phyloP scores from a whole-genome alignment of 2,797 vertebrate species.

The Etheostoma perlongum region DNA sequence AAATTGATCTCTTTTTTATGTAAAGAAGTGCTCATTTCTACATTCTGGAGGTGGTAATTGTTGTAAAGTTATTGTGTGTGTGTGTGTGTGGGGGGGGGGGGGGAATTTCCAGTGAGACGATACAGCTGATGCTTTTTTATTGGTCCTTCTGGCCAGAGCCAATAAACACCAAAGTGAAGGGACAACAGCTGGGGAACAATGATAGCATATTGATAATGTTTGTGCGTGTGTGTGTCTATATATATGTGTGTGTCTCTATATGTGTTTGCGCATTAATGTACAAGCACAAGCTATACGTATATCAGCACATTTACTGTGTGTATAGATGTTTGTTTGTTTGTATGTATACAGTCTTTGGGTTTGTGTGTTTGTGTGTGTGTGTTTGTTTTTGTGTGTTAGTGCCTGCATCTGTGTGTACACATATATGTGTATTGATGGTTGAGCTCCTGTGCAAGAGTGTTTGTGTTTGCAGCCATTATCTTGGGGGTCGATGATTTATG shows the following conservation, averaged over 20 bases:
- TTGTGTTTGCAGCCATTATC: constrained; percentile 69
- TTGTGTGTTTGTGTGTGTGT: constrained; percentile 14
- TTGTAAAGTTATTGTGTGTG: constrained; percentile 22
- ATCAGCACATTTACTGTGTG: constrained; percentile 49
- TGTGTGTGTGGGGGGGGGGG: constrained; percentile 4
- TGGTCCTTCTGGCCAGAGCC: constrained; percentile 73
- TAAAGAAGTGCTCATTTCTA: constrained; percentile 18
- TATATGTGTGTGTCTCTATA: background rate
- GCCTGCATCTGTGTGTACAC: background rate
- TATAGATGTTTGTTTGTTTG: constrained; percentile 36
- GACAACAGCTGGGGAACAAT: constrained; percentile 80
- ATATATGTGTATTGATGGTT: constrained; percentile 31
- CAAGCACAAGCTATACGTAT: constrained; percentile 33
- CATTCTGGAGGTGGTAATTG: constrained; percentile 26
- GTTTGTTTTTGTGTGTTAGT: constrained; percentile 2
- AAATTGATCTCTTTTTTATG: constrained; percentile 16
- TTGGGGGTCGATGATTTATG: constrained; percentile 77
- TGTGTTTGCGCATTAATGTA: constrained; percentile 22
- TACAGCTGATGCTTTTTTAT: constrained; percentile 72
- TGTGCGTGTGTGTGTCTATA: constrained; percentile 26
- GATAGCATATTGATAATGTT: constrained; percentile 78
- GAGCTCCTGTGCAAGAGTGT: constrained; percentile 28
- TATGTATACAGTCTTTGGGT: background rate
- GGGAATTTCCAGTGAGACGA: constrained; percentile 48
- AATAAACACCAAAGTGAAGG: constrained; percentile 75